phyloP scores from a whole-genome alignment of 2,113 vertebrate species.

The Notechis scutatus region DNA sequence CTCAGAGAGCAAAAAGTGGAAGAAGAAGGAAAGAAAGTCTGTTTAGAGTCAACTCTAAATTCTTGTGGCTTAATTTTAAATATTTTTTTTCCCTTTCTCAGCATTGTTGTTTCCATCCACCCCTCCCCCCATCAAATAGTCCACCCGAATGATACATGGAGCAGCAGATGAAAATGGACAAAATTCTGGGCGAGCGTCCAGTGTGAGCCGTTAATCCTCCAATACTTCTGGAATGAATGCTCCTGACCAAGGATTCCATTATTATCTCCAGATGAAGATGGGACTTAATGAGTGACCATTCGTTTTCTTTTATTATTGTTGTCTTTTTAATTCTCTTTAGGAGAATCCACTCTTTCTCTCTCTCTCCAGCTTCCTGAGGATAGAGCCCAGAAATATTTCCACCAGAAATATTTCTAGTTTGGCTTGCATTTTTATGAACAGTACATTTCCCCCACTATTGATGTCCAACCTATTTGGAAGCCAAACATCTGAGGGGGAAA shows the following conservation, averaged over 20 bases:
- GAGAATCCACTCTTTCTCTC: not conserved
- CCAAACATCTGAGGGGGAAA: not conserved
- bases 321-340: not conserved
- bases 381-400: not conserved
- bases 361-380: not conserved
- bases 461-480: not conserved
- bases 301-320: not conserved
- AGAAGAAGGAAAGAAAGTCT: not conserved
- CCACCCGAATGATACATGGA: not conserved
- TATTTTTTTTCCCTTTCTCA: not conserved
- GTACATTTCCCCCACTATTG: not conserved
- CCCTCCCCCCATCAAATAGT: not conserved
- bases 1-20: not conserved
- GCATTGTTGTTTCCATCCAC: slow-evolving; percentile 16
- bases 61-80: slow-evolving; percentile 1
- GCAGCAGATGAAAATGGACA: not conserved
- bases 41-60: not conserved
- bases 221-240: slow-evolving; percentile 6
- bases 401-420: not conserved
- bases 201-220: not conserved
- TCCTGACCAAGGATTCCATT: not conserved
- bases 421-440: not conserved
- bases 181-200: slow-evolving; percentile 36
- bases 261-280: not conserved
- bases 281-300: slow-evolving; percentile 24